Conservation (phyloP, 2,113 vertebrate genomes). For the Eubucco bourcierii region DNA sequence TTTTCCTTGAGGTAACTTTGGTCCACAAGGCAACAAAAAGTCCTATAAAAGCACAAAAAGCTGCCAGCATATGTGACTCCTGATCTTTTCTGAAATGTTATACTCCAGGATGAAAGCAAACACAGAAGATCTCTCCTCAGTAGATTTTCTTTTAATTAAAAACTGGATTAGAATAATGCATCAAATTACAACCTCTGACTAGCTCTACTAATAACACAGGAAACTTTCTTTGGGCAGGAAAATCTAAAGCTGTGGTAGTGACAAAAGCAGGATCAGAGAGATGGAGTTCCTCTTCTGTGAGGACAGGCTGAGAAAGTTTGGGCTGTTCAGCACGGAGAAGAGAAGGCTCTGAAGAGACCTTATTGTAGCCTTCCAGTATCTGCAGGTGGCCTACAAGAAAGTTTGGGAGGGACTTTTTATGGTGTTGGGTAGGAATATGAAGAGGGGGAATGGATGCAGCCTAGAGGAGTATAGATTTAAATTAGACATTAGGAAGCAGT, state of each 20-base stretch:
- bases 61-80: neutral
- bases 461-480: too few species aligned
- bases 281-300: too few species aligned
- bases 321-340: too few species aligned
- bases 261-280: neutral
- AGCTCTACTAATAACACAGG: neutral
- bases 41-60: neutral
- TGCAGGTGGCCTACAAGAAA: too few species aligned
- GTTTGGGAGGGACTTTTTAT: too few species aligned
- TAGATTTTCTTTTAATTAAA: conserved; percentile 47
- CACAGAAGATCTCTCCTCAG: neutral
- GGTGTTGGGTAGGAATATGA: too few species aligned
- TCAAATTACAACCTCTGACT: neutral
- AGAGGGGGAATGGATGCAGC: too few species aligned
- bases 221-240: neutral
- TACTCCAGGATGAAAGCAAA: conserved; percentile 23
- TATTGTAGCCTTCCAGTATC: too few species aligned
- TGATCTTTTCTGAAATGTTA: conserved; percentile 4
- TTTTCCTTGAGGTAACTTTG: neutral
- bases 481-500: too few species aligned
- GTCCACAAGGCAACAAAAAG: neutral
- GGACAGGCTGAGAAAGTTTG: too few species aligned
- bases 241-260: neutral
- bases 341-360: too few species aligned
- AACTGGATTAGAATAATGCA: conserved; percentile 20